These are phyloP conservation scores for Ataeniobius toweri DNA, from an alignment of 2,797 vertebrate species.

Conservation along the genomic window DNA sequence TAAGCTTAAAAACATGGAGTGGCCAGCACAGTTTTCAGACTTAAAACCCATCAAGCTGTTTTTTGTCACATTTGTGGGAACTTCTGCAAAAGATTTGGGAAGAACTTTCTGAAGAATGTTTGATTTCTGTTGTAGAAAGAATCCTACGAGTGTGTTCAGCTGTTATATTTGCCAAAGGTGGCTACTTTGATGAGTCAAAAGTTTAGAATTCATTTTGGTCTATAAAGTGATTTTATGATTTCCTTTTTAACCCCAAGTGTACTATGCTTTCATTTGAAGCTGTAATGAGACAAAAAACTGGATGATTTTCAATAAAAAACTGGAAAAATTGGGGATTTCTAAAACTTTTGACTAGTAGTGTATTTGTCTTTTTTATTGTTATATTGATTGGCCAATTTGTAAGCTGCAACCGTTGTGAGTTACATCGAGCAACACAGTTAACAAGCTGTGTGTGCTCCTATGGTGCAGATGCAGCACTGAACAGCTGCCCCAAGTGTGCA, in stretches of 20 bases:
- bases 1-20: background rate
- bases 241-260: background rate
- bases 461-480: no score
- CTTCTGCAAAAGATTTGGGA: no score
- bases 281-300: background rate
- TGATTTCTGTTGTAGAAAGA: no score
- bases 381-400: no score
- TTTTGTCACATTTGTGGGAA: background rate
- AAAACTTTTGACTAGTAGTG: background rate
- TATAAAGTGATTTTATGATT: background rate
- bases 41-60: background rate
- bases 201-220: background rate
- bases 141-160: no score
- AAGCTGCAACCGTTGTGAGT: no score
- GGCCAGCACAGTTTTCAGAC: background rate
- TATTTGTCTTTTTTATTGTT: background rate
- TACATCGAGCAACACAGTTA: no score
- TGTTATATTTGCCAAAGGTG: background rate
- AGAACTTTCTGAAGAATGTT: no score
- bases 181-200: background rate
- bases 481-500: no score
- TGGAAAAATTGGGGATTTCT: background rate
- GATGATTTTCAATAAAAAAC: background rate
- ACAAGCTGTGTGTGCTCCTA: no score
- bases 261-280: background rate